A percentile compares a stretch with the other conserved stretches of the same genome.
Conservation (phyloP, 2,113 vertebrate species). For the Odontesthes bonariensis region DNA sequence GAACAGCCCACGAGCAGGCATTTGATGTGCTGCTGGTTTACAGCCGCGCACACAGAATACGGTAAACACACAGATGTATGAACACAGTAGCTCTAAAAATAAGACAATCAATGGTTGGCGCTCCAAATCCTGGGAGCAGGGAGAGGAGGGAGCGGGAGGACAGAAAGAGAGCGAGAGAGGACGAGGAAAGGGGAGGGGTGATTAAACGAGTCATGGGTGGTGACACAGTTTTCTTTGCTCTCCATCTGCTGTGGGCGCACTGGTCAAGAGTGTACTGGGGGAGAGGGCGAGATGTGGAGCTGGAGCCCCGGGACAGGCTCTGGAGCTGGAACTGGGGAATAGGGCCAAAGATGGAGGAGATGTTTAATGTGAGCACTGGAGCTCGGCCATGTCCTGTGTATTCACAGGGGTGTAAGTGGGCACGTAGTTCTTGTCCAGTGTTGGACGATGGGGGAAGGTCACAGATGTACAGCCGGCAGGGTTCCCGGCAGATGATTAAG, state of each 20-base stretch:
- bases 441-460: conserved; percentile 21
- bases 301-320: conserved; percentile 14
- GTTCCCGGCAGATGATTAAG: conserved; percentile 1
- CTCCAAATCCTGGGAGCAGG: conserved; percentile 64
- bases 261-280: conserved; percentile 72
- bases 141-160: conserved; percentile 40
- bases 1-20: conserved; percentile 32
- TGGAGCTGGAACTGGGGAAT: conserved; percentile 30
- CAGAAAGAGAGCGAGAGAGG: conserved; percentile 36
- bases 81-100: conserved; percentile 70
- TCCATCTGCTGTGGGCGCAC: conserved; percentile 59
- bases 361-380: conserved; percentile 6
- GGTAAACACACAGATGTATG: background rate
- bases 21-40: conserved; percentile 24
- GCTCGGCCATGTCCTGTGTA: conserved; percentile 23
- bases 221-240: conserved; percentile 70
- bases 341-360: conserved; percentile 10
- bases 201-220: conserved; percentile 53
- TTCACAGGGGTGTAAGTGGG: conserved; percentile 18
- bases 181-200: conserved; percentile 48
- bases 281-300: conserved; percentile 54
- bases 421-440: conserved; percentile 2
- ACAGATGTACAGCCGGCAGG: conserved; percentile 17
- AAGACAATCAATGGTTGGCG: conserved; percentile 67
- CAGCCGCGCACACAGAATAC: conserved; percentile 41